Base-by-base conservation (phyloP, 2,888 invertebrate species). In the Urechis unicinctus region DNA sequence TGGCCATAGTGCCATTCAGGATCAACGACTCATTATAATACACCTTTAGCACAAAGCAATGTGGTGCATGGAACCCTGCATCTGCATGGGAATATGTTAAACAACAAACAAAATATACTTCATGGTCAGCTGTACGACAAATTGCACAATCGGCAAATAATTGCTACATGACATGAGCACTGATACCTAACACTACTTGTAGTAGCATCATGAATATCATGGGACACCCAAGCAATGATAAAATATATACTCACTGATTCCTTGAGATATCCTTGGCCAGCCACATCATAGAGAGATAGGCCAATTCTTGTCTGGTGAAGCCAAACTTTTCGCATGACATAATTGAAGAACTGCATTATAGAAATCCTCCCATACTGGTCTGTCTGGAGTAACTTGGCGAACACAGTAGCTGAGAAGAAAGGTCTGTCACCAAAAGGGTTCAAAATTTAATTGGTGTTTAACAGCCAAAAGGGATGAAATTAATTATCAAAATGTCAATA, bases 281-380 rank as follows among this genome's bases (percentile, higher is more conserved):
- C 87, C 49, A 88, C 88, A 78, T 97, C 96, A 75, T 95, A 95
- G 31, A 95, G 81, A 0, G 93, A 91, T 26, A 96, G 82, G 0
- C 94, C 93, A 55, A 96, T 91, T 71, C 95, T 83, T 0, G 94
- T 94, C 80, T 96, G 94, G 71, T 91, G 89, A 48, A 93, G 80
- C 94, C 95, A 96, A 5, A 93, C 91, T 73, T 94, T 88, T 17
- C 91, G 83, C 92, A 94, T 78, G 0, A 92, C 88, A 72, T 95
- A 96, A 79, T 94, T 95, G 78, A 94, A 95, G 58, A 96, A 83
- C 0, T 90, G 88, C 76, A 88, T 88, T 22, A 92, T 91, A 24
- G 90, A 87, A 30, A 96, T 88, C 56, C 89, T 83, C 0, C 93
- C 93, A 67, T 88, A 87, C 0, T 88, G 85, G 72, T 95, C 94